phyloP scores from a whole-genome alignment of 2,797 vertebrate genomes.

The Eulemur coronatus region DNA sequence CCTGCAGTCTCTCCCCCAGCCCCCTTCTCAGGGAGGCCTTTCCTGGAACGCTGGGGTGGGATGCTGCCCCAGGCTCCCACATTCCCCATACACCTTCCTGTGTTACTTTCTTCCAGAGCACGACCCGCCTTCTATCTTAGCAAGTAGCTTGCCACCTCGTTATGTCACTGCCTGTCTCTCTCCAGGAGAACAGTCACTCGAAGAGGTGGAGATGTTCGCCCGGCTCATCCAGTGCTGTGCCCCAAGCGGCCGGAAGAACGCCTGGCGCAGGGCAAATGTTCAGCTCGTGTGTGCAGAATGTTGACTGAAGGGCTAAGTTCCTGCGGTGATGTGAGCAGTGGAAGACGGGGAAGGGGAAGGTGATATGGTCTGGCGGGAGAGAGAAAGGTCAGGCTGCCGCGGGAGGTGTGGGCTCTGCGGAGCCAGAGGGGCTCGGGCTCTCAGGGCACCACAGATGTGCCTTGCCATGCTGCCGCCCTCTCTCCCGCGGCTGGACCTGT shows the following conservation, averaged over 20 bases:
- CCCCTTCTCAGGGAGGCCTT: background rate
- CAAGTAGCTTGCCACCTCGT: background rate
- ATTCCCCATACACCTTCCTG: background rate
- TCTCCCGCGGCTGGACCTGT: conserved; percentile 10
- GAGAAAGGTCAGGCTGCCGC: background rate
- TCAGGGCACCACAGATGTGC: background rate
- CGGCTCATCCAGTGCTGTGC: background rate
- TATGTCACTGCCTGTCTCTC: background rate
- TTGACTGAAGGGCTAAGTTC: background rate
- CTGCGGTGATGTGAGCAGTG: background rate
- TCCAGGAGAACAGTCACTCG: background rate
- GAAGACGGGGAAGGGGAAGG: background rate
- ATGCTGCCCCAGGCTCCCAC: background rate
- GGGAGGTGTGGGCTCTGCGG: background rate
- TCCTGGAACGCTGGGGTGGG: too few species aligned
- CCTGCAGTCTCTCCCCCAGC: background rate
- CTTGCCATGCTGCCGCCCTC: rapidly evolving
- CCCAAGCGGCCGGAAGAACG: background rate
- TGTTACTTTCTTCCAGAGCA: background rate
- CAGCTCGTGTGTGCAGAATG: background rate
- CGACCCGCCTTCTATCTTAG: background rate
- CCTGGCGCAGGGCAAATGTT: background rate
- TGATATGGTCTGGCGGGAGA: background rate
- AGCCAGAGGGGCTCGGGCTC: background rate
- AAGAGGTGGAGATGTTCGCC: background rate